Base-by-base conservation (phyloP, 2,113 vertebrate genomes). In the Azemiops feae region DNA sequence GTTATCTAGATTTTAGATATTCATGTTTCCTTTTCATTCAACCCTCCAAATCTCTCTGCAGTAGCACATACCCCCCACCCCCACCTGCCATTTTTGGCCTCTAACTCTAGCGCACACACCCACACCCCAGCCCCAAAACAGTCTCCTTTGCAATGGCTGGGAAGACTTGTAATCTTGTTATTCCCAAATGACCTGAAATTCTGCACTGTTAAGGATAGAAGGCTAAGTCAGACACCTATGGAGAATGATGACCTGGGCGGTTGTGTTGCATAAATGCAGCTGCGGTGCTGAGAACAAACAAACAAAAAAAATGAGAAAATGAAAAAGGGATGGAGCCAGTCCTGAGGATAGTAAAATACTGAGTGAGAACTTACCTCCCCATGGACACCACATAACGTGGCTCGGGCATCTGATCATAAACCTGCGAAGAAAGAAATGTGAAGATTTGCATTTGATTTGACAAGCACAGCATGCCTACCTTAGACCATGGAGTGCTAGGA, bases 371-470 rank as follows among this genome's bases (percentile, higher is more conserved):
- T 97, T 92, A 99, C 99, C 99, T 99, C 91, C 99, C 99, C 99
- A 99, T 99, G 93, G 99, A 99, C 85, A 99, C 98, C 0, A 99
- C 99, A 0, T 99, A 99, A 96, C 98, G 98, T 4, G 99, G 99
- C 95, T 99, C 99, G 0, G 99, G 98, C 99, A 99, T 99, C 98
- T 99, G 99, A 96, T 99, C 99, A 0, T 99, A 99, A 60, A 99
- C 99, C 99, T 99, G 97, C 86, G 81, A 52, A 89, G 16, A 87
- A 95, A 18, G 95, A 27, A 95, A 18, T 55, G 1, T 4, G 9
- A 10, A 3, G 1, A 3, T 20, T 22, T 47, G 69, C 69, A 18
- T 16, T 81, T 39, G 69, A 81, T 39, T 20, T 81, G 34, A 81
- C 9, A 23, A 23, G 10, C 45, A 22, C 1, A 25, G 10, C 25